Evolutionary conservation across 2,888 invertebrate genomes (phyloP), one percentile per base, ranked within the genome.

Genomic region (Heliconius erato): DNA sequence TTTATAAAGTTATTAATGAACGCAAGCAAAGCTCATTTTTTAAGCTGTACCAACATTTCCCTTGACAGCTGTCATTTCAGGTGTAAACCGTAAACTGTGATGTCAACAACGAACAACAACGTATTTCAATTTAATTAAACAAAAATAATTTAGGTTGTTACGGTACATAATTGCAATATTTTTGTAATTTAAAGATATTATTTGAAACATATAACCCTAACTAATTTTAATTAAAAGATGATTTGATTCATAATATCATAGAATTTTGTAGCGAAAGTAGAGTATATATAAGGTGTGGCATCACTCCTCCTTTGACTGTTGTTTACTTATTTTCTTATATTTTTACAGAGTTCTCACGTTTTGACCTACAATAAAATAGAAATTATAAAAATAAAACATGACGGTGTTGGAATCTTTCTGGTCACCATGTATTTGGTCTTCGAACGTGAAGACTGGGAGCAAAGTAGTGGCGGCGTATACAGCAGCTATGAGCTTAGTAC

Each of bases 361-460:
- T 76, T 35, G 26, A 72, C 5, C 12, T n/a, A 71, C 32, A 19
- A 12, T 3, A 54, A 54, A 26, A 54, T 19, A 28, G 28, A 19
- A 35, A 32, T 35, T 23, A n/a, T 7, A 35, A 4, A 67, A 35
- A n/a, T 44, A 69, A 76, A 97, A 92, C 89, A 98, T 98, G 98
- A 97, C 97, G 32, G 91, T 97, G 23, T 89, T 98, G 80, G 96
- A 97, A 88, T 97, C 98, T 0, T 98, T 98, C 91, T 98, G 98
- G 98, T 98, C 98, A 11, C 98, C 98, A 83, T 98, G 97, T 89
- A 97, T 98, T 89, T 98, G 98, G 98, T 97, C 98, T 69, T 97
- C 98, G 83, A 97, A 97, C 88, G 96, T 98, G 7, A 98, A 97
- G 91, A 96, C 97, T 54, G 98, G 98, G 16, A 97, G 98, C 89